Base-by-base conservation (phyloP, 30 jellyfish, hydroid and myxozoan genomes). In the Aurelia sp. region DNA sequence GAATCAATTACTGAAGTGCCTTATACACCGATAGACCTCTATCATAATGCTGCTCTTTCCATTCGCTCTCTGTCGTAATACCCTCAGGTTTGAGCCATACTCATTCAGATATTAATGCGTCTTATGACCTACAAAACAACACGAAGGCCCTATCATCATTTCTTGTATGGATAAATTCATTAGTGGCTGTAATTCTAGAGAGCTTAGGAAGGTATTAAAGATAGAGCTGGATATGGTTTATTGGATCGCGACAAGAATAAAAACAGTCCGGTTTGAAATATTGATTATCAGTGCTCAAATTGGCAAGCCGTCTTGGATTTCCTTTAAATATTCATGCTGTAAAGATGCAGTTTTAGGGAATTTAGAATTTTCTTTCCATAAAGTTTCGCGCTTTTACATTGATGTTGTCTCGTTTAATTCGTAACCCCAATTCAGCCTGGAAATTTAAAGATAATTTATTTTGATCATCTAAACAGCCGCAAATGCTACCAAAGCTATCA, bases 311-410 rank as follows among this genome's bases (percentile, higher is more conserved):
- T 18, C 67, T 41, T 18, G 62, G 79, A 19, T 63, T 78, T 78
- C 58, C 66, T 18, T 81, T 66, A 81, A 66, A 81, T 52, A 68
- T 81, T 81, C 72, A 81, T 81, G 83, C 22, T 37, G 21, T 15
- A 51, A 69, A 18, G 90, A 67, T 84, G 77, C 90, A 77, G 18
- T 53, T 52, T 20, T 44, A 23, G 62, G 44, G 53, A 72, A 61
- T 61, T 30, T 60, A 51, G 40, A 60, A 48, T 35, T 4, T 76
- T 58, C 65, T 4, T 76, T 59, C 68, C 11, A 18, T 15, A 30
- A 21, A 15, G 6, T 21, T 30, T 5, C 63, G 11, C 27, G 48
- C 23, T 41, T 23, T 18, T 41, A 5, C 80, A 47, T 78, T 27
- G n/a, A 23, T 23, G 76, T 50, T 41, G 86, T 76, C 86, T 44